These are phyloP conservation scores for Erythrocebus patas DNA, from an alignment of 2,113 vertebrate genomes.

Conservation along the genomic window DNA sequence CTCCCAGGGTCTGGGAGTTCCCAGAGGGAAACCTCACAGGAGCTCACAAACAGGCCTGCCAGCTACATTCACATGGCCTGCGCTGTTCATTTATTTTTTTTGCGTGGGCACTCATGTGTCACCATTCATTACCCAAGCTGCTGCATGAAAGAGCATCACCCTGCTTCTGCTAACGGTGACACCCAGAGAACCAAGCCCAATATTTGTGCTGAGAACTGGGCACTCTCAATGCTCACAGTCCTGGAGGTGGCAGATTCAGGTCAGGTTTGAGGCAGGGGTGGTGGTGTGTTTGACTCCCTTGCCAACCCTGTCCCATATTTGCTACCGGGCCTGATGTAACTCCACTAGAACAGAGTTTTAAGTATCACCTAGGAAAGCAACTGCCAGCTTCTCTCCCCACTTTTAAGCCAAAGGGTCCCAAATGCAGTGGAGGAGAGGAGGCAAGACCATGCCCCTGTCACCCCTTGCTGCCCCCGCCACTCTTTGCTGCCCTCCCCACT, in stretches of 20 bases:
- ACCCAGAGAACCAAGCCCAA: neutral
- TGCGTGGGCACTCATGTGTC: rapidly evolving
- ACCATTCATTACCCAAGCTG: neutral
- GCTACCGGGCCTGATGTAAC: neutral
- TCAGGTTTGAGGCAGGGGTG: rapidly evolving
- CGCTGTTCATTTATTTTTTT: rapidly evolving
- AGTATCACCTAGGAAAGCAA: neutral
- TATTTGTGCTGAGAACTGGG: neutral
- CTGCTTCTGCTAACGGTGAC: neutral
- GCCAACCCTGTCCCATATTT: neutral
- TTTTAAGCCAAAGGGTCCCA: neutral
- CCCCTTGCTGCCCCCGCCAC: rapidly evolving
- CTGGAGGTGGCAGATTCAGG: neutral
- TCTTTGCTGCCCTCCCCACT: rapidly evolving
- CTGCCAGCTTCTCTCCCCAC: neutral
- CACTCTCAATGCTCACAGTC: neutral
- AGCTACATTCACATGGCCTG: neutral
- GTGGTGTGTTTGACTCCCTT: rapidly evolving
- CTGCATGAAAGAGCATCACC: neutral
- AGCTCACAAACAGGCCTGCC: neutral
- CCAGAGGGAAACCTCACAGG: neutral
- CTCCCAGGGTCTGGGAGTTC: neutral
- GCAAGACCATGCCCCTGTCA: neutral
- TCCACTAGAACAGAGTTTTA: neutral
- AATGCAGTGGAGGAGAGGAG: rapidly evolving